Evolutionary conservation across 2,888 invertebrate species (phyloP).

Genomic region (Calameuta filiformis): DNA sequence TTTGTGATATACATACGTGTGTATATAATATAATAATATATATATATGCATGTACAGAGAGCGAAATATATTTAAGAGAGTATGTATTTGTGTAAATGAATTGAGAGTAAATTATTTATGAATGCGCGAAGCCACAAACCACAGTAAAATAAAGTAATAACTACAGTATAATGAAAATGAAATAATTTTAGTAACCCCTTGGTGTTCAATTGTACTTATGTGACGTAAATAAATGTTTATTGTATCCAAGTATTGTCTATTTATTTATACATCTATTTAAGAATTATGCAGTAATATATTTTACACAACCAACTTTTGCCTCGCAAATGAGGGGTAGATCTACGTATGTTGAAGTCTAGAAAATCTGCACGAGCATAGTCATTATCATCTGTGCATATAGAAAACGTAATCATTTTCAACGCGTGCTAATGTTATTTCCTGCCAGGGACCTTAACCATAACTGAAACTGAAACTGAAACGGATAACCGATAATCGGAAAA

Average conservation of each 20-base stretch:
- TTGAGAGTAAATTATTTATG: slow-evolving; percentile 50
- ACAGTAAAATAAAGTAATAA: slow-evolving; percentile 17
- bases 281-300: neutral
- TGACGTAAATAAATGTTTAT: slow-evolving; percentile 65
- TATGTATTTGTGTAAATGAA: slow-evolving; percentile 48
- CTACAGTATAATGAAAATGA: slow-evolving; percentile 38
- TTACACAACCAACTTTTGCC: neutral
- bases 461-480: too few relatives aligned
- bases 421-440: neutral
- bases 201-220: slow-evolving; percentile 66
- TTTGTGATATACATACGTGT: slow-evolving; percentile 48
- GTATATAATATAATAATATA: slow-evolving; percentile 19
- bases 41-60: slow-evolving; percentile 52
- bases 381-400: neutral
- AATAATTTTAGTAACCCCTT: slow-evolving; percentile 60
- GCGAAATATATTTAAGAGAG: slow-evolving; percentile 54
- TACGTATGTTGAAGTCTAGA: too few relatives aligned
- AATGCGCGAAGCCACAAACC: slow-evolving; percentile 33
- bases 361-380: neutral
- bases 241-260: slow-evolving; percentile 40
- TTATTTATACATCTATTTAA: neutral
- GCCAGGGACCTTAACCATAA: too few relatives aligned
- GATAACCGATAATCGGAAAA: too few relatives aligned
- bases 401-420: neutral
- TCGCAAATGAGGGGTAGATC: neutral